These are phyloP conservation scores for Vollenhovia emeryi DNA, from an alignment of 1,140 invertebrate species.

Conservation along the genomic window DNA sequence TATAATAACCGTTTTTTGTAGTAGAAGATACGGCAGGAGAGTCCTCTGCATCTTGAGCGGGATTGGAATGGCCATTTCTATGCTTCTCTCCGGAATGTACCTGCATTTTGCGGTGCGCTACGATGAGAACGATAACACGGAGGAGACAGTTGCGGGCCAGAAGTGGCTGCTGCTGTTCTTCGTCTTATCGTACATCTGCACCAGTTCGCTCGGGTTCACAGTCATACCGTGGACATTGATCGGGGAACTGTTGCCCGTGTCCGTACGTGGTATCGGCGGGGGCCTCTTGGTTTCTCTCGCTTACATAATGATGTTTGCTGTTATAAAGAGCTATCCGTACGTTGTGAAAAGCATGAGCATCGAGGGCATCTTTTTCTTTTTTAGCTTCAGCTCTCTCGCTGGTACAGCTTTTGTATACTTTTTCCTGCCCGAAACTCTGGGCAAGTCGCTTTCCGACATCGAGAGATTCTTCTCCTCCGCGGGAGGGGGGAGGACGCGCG, in stretches of 20 bases:
- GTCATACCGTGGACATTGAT: constrained; percentile 89
- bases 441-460: constrained; percentile 42
- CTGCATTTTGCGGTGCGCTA: constrained; percentile 82
- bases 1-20: constrained; percentile 83
- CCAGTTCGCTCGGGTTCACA: constrained; percentile 86
- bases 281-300: constrained; percentile 77
- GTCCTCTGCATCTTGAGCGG: constrained; percentile 85
- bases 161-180: constrained; percentile 39
- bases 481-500: background rate
- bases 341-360: constrained; percentile 30
- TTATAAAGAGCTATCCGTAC: constrained; percentile 30
- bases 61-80: constrained; percentile 86
- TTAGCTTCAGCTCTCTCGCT: constrained; percentile 1
- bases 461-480: background rate
- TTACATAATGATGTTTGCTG: constrained; percentile 46
- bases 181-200: constrained; percentile 82
- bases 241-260: constrained; percentile 86
- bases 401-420: constrained; percentile 31
- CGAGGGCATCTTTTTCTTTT: constrained; percentile 34
- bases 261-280: constrained; percentile 86
- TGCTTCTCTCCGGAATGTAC: constrained; percentile 85
- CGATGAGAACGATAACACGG: constrained; percentile 70
- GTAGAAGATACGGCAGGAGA: constrained; percentile 86
- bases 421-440: constrained; percentile 39
- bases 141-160: constrained; percentile 11